Evolutionary conservation across 2,888 invertebrate species (phyloP).

Genomic region (Pyrochroa serraticornis): DNA sequence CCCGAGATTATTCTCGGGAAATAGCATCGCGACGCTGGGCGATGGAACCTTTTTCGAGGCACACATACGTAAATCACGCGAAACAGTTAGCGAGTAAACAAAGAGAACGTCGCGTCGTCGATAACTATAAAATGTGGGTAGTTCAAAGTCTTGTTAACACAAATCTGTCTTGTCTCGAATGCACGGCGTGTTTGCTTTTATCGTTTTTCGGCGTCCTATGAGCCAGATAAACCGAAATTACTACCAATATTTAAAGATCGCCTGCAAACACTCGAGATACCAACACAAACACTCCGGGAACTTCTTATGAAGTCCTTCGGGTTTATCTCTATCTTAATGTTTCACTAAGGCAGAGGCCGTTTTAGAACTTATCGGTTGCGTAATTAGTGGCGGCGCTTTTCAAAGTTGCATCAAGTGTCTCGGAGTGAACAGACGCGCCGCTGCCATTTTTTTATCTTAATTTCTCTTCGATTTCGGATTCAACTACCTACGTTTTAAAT

Average conservation of each 20-base stretch:
- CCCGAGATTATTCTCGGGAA: conserved; percentile 4
- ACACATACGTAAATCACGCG: conserved; percentile 24
- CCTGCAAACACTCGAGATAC: conserved; percentile 25
- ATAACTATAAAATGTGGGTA: conserved; percentile 30
- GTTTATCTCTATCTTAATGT: conserved; percentile 26
- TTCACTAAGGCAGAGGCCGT: conserved; percentile 12
- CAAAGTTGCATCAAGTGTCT: conserved; percentile 4
- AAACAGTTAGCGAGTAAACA: conserved; percentile 29
- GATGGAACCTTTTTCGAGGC: conserved; percentile 1
- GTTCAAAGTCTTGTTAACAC: conserved; percentile 28
- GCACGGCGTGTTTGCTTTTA: conserved; percentile 22
- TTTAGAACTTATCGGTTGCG: conserved; percentile 14
- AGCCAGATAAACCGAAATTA: conserved; percentile 21
- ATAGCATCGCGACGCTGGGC: conserved; percentile 4
- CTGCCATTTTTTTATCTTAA: conserved; percentile 1
- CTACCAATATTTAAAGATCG: conserved; percentile 26
- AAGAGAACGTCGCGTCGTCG: conserved; percentile 24
- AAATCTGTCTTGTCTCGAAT: conserved; percentile 26
- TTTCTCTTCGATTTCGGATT: background rate
- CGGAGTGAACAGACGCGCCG: background rate
- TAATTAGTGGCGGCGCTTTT: conserved; percentile 27
- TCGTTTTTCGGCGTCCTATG: conserved; percentile 18
- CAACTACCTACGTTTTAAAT: conserved; percentile 11
- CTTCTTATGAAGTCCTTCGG: conserved; percentile 24
- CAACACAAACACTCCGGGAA: conserved; percentile 24